A percentile compares a stretch with the other conserved stretches of the same genome.
Conservation (phyloP, 2,888 invertebrate species). For the Cheilosia urbana region DNA sequence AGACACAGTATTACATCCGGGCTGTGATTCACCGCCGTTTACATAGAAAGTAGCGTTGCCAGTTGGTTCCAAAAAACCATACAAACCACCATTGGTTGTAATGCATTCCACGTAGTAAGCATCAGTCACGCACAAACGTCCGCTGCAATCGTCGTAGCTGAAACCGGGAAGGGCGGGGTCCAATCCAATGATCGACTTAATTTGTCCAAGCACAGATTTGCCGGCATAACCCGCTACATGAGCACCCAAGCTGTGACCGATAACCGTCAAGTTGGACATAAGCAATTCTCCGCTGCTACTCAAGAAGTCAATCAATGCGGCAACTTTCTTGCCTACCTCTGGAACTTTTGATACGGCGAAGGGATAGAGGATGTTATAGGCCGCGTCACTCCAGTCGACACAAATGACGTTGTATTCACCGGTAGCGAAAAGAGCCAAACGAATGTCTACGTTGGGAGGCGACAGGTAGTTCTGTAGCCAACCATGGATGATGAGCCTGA, state of each 20-base stretch:
- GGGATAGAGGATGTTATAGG: slow-evolving; percentile 85
- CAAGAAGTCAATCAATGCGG: slow-evolving; percentile 81
- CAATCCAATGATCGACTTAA: slow-evolving; percentile 85
- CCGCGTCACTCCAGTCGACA: slow-evolving; percentile 86
- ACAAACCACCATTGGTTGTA: slow-evolving; percentile 80
- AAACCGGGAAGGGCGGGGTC: slow-evolving; percentile 81
- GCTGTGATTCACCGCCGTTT: slow-evolving; percentile 85
- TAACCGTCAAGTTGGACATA: slow-evolving; percentile 84
- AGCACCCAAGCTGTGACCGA: slow-evolving; percentile 87
- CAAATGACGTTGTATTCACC: slow-evolving; percentile 86
- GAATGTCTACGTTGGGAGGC: slow-evolving; percentile 78
- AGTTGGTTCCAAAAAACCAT: slow-evolving; percentile 81
- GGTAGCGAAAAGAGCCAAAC: slow-evolving; percentile 84
- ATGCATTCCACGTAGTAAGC: slow-evolving; percentile 81
- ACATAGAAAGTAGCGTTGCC: slow-evolving; percentile 85
- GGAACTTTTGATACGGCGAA: slow-evolving; percentile 84
- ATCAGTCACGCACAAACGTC: slow-evolving; percentile 79
- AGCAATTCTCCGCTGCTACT: slow-evolving; percentile 82
- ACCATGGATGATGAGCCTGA: slow-evolving; percentile 84
- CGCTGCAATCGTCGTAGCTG: slow-evolving; percentile 77
- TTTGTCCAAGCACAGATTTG: slow-evolving; percentile 84
- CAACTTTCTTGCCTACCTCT: slow-evolving; percentile 79
- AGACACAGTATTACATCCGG: slow-evolving; percentile 84
- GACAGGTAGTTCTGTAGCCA: slow-evolving; percentile 86
- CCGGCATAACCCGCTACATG: slow-evolving; percentile 87